Base-by-base conservation (phyloP, 1,140 invertebrate genomes). In the Drosophila sp. region DNA sequence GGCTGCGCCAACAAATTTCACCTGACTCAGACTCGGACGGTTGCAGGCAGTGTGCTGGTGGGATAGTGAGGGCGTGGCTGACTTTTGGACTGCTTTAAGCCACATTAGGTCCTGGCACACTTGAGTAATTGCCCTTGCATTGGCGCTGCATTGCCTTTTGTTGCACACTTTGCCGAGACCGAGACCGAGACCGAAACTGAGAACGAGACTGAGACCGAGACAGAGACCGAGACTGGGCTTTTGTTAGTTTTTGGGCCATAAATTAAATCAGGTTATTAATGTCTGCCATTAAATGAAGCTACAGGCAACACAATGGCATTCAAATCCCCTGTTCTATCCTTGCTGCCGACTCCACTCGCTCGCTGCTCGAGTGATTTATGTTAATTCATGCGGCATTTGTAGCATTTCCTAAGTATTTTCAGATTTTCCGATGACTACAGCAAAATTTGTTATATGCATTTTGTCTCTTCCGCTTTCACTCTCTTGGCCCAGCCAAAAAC, bases 241-340 rank as follows among this genome's bases (percentile, higher is more conserved):
- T 84, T 79, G 84, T 89, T 89, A 89, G 85, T 79, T 83, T 58
- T 80, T 78, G 68, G 84, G 76, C 72, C 84, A 89, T 89, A 89
- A 89, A 89, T 89, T 89, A 89, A 89, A 89, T 89, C 77, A 82
- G 66, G 84, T 89, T 89, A 89, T 89, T 89, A 89, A 89, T 89
- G 84, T 89, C 80, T 83, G 73, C 80, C 84, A 89, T 89, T 89
- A 87, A 87, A 84, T 86, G 83, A 87, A 86, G 83, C 83, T 79
- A 86, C 76, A 81, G 72, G 72, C 56, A 47, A 54, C 69, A 41
- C 10, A 17, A 6, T 40, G 35, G 56, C 50, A 66, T 44, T 40
- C 71, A 73, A 67, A 8, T 17, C 54, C 40, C 23, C 60, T 60
- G 47, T 58, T 60, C 69, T 79, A 65, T 61, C 68, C 72, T 50